Evolutionary conservation across 2,888 invertebrate genomes (phyloP).

Genomic region (Drosophila flavopinicola): DNA sequence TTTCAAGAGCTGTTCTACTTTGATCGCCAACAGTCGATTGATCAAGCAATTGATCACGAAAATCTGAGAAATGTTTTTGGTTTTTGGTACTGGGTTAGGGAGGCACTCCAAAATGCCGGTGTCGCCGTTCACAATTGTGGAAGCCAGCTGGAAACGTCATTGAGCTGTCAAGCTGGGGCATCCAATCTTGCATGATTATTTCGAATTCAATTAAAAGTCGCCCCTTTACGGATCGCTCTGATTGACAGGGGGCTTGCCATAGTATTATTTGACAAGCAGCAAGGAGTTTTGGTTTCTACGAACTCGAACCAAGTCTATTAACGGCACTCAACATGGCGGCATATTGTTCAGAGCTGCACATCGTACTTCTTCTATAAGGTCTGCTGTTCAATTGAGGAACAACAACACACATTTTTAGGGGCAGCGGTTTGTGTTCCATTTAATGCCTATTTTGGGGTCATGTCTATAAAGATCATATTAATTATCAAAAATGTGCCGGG

Average conservation of each 20-base stretch:
- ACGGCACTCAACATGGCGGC: constrained; percentile 44
- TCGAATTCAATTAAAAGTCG: constrained; percentile 70
- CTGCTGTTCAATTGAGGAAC: neutral
- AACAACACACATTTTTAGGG: neutral
- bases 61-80: constrained; percentile 5
- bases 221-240: constrained; percentile 43
- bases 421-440: constrained; percentile 22
- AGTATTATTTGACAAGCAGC: constrained; percentile 30
- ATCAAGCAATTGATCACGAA: neutral
- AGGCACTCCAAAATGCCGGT: constrained; percentile 10
- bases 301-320: constrained; percentile 33
- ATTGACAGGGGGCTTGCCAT: constrained; percentile 60
- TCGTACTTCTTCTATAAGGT: neutral
- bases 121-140: constrained; percentile 19
- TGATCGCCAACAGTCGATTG: constrained; percentile 2
- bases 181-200: constrained; percentile 33
- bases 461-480: constrained; percentile 55
- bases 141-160: constrained; percentile 50
- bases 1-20: too few species aligned
- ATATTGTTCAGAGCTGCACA: constrained; percentile 30
- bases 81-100: too few species aligned
- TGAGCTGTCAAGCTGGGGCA: constrained; percentile 63
- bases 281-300: constrained; percentile 43
- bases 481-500: constrained; percentile 47
- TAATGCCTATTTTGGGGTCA: constrained; percentile 34